Conservation (phyloP, 2,113 vertebrate species). For the Anolis sagrei region DNA sequence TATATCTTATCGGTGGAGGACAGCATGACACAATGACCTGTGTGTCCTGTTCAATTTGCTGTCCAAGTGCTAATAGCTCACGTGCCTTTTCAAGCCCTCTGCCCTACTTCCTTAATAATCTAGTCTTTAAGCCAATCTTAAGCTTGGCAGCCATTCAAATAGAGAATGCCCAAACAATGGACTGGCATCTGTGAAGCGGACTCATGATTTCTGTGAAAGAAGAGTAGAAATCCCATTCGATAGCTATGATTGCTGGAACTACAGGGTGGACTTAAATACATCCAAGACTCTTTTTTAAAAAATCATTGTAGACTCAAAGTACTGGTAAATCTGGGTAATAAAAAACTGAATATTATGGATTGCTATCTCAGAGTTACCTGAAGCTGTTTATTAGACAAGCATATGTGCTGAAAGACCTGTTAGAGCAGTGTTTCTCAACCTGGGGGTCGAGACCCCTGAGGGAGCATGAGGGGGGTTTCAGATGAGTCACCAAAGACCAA, state of each 20-base stretch:
- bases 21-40: not conserved
- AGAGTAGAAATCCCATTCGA: not conserved
- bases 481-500: too few relatives aligned
- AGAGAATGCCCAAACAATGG: not conserved
- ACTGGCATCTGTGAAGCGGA: not conserved
- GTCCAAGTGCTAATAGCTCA: not conserved
- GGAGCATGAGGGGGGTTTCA: too few relatives aligned
- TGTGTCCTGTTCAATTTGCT: not conserved
- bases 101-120: not conserved
- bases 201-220: not conserved
- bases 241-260: not conserved
- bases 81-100: not conserved
- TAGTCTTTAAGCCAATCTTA: not conserved
- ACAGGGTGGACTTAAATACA: not conserved
- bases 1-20: not conserved
- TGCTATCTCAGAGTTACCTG: not conserved
- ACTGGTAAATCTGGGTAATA: not conserved
- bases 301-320: not conserved
- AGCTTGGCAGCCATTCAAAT: not conserved
- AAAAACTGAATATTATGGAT: not conserved
- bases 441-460: too few relatives aligned
- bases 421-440: too few relatives aligned
- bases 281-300: not conserved
- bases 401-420: not conserved
- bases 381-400: not conserved